Evolutionary conservation across 2,888 invertebrate species (phyloP).

Genomic region (Venusia cambrica): DNA sequence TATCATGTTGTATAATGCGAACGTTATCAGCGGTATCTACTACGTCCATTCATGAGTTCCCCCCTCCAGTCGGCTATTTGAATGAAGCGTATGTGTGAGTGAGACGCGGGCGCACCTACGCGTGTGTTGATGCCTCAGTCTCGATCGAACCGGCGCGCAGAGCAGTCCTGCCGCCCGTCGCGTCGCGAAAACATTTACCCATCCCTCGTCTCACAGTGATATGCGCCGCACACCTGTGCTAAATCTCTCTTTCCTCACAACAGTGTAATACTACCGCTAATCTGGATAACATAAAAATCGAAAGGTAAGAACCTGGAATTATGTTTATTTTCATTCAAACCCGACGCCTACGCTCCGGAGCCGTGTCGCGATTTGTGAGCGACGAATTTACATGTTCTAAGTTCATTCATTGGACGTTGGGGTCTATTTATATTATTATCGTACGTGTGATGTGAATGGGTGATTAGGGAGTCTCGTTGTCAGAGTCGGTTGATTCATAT

Average conservation of each 20-base stretch:
- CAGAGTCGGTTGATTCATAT: constrained; percentile 47
- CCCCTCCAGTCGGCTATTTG: constrained; percentile 61
- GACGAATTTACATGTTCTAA: constrained; percentile 78
- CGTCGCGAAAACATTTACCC: constrained; percentile 45
- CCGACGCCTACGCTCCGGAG: constrained; percentile 68
- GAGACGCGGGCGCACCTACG: constrained; percentile 62
- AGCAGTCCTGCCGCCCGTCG: constrained; percentile 37
- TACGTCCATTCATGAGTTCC: constrained; percentile 78
- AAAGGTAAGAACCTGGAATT: constrained; percentile 60
- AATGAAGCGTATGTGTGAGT: constrained; percentile 66
- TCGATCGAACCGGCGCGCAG: constrained; percentile 54
- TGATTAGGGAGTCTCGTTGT: constrained; percentile 58
- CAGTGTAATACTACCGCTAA: constrained; percentile 64
- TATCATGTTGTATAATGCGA: constrained; percentile 61
- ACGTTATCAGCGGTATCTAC: constrained; percentile 75
- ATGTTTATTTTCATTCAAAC: constrained; percentile 76
- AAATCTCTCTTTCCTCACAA: constrained; percentile 43
- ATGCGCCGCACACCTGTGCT: constrained; percentile 65
- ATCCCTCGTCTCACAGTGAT: constrained; percentile 49
- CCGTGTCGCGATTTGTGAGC: constrained; percentile 76
- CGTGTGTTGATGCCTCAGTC: constrained; percentile 49
- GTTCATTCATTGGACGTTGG: constrained; percentile 72
- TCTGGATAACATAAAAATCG: constrained; percentile 77
- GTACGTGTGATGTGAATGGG: constrained; percentile 69
- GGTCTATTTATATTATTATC: constrained; percentile 72